Conservation (phyloP, 2,797 vertebrate species). For the Acanthopagrus latus region DNA sequence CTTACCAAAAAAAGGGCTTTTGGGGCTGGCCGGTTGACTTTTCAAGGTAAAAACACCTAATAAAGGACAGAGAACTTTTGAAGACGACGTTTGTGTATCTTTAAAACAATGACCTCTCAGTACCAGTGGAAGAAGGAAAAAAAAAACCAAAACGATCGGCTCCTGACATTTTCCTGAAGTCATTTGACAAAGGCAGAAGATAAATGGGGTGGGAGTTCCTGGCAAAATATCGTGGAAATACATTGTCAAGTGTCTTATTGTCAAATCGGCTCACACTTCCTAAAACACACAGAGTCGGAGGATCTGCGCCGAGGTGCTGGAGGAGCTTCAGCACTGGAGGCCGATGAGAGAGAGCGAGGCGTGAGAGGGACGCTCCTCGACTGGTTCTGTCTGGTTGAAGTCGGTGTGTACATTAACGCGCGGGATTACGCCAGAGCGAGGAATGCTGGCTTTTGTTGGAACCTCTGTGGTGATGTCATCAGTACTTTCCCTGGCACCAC, state of each 20-base stretch:
- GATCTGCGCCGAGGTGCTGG: not conserved
- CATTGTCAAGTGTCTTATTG: slow-evolving; percentile 63
- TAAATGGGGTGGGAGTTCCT: slow-evolving; percentile 57
- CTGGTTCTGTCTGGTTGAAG: slow-evolving; percentile 65
- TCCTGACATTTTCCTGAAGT: slow-evolving; percentile 41
- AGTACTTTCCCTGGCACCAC: slow-evolving; percentile 76
- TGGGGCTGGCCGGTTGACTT: not conserved
- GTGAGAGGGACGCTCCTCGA: slow-evolving; percentile 41
- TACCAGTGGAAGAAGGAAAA: slow-evolving; percentile 16
- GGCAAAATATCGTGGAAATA: slow-evolving; percentile 64
- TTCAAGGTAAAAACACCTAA: not conserved
- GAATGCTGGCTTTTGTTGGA: slow-evolving; percentile 76
- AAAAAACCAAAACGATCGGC: slow-evolving; percentile 14
- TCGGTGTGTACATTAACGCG: slow-evolving; percentile 61
- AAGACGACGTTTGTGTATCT: slow-evolving; percentile 33
- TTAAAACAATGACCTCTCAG: slow-evolving; percentile 47
- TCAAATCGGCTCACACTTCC: slow-evolving; percentile 54
- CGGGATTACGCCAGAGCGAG: slow-evolving; percentile 53
- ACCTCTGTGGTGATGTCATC: slow-evolving; percentile 73
- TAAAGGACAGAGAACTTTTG: slow-evolving; percentile 10
- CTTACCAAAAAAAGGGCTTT: too few relatives aligned
- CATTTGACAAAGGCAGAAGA: slow-evolving; percentile 55
- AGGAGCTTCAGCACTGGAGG: not conserved
- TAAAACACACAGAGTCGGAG: slow-evolving; percentile 14
- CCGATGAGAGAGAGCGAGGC: slow-evolving; percentile 15